These are phyloP conservation scores for Drosophila paranaensis DNA, from an alignment of 2,888 invertebrate genomes.

Conservation along the genomic window DNA sequence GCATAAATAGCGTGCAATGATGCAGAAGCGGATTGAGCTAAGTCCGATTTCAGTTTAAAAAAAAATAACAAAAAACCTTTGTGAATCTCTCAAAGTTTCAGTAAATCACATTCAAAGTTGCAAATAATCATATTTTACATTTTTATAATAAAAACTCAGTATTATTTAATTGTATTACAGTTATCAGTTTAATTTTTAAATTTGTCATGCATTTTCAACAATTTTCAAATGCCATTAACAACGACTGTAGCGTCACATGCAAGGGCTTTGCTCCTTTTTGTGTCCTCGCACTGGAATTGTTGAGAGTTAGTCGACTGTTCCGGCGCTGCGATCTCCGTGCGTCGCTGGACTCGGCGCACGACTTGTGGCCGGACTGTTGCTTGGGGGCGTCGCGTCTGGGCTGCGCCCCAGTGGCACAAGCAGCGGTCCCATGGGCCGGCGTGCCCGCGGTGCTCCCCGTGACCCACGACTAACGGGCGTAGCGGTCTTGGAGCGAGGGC, in stretches of 20 bases:
- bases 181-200: constrained; percentile 14
- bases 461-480: constrained; percentile 88
- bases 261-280: constrained; percentile 7
- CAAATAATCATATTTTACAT: background rate
- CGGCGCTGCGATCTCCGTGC: constrained; percentile 28
- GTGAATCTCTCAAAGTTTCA: too few relatives aligned
- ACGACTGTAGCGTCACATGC: too few relatives aligned
- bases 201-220: constrained; percentile 20
- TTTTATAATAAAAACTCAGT: too few relatives aligned
- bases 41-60: background rate
- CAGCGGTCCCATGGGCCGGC: constrained; percentile 86
- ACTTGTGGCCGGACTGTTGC: constrained; percentile 83
- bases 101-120: background rate
- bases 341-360: constrained; percentile 82
- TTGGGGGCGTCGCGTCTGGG: constrained; percentile 82
- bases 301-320: constrained; percentile 34
- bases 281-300: constrained; percentile 28
- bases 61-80: background rate
- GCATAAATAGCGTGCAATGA: constrained; percentile 17
- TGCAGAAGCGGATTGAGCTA: constrained; percentile 16
- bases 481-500: constrained; percentile 88
- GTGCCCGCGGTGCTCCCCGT: constrained; percentile 86
- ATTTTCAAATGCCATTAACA: constrained; percentile 29
- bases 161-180: background rate
- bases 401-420: constrained; percentile 84